phyloP scores from a whole-genome alignment of 2,797 vertebrate genomes.

The Cirrhinus molitorella region DNA sequence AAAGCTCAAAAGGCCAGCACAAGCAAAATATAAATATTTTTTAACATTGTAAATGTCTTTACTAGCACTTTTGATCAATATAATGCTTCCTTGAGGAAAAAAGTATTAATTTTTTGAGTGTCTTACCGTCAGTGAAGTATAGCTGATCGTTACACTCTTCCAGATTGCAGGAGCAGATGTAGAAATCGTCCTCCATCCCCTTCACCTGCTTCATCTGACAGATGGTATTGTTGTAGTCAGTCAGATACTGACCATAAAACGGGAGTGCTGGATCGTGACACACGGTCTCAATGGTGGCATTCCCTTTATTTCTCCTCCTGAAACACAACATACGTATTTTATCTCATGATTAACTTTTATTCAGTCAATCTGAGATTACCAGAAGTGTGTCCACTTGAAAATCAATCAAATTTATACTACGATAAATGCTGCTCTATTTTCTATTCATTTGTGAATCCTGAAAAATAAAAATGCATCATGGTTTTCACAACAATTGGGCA shows the following conservation, averaged over 20 bases:
- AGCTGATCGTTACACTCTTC: slow-evolving; percentile 87
- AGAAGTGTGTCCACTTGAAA: no score
- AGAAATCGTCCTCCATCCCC: slow-evolving; percentile 82
- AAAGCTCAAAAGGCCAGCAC: no score
- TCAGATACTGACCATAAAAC: slow-evolving; percentile 81
- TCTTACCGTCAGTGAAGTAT: slow-evolving; percentile 81
- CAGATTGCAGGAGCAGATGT: slow-evolving; percentile 88
- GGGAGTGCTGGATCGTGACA: slow-evolving; percentile 84
- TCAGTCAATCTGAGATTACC: not conserved
- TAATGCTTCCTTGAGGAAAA: not conserved
- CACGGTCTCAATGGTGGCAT: slow-evolving; percentile 86
- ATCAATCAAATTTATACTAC: no score
- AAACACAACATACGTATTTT: not conserved
- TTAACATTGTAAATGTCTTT: not conserved
- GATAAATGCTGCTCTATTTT: no score
- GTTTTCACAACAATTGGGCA: no score
- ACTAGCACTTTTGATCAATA: not conserved
- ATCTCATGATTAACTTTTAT: not conserved
- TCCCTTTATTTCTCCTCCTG: slow-evolving; percentile 79
- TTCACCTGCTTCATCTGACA: slow-evolving; percentile 93
- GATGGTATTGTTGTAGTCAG: slow-evolving; percentile 79
- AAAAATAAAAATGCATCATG: no score
- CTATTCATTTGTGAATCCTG: no score
- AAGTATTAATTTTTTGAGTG: no score
- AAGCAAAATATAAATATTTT: no score